Evolutionary conservation across 1,140 invertebrate genomes (phyloP).

Genomic region (Amyelois transitella): DNA sequence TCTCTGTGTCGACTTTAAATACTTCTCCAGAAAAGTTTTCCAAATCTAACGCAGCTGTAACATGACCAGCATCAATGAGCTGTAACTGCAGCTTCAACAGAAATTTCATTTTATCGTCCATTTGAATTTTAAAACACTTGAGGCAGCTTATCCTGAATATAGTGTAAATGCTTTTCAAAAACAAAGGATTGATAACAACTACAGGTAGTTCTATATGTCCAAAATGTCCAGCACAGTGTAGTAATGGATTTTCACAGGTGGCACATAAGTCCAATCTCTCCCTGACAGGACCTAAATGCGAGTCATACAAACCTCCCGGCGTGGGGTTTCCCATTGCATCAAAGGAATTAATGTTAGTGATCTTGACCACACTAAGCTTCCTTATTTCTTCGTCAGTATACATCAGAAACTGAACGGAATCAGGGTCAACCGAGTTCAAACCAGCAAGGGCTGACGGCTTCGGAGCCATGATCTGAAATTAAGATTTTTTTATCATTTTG

Average conservation of each 20-base stretch:
- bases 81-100: conserved; percentile 84
- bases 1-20: conserved; percentile 34
- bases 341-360: conserved; percentile 88
- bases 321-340: conserved; percentile 89
- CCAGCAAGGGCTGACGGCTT: conserved; percentile 34
- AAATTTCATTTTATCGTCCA: conserved; percentile 80
- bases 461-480: conserved; percentile 32
- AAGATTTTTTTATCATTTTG: not conserved
- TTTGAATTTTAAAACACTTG: conserved; percentile 81
- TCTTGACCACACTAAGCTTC: conserved; percentile 89
- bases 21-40: conserved; percentile 73
- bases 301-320: conserved; percentile 91
- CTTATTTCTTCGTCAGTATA: conserved; percentile 89
- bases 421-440: conserved; percentile 63
- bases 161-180: conserved; percentile 83
- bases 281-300: conserved; percentile 79
- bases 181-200: conserved; percentile 93
- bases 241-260: conserved; percentile 84
- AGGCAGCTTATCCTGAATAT: conserved; percentile 83
- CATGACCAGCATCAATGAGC: conserved; percentile 83
- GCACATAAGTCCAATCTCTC: conserved; percentile 82
- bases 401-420: conserved; percentile 79
- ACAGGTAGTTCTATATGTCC: conserved; percentile 96
- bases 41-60: conserved; percentile 81
- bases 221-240: conserved; percentile 93